These are phyloP conservation scores for Diarsia rubi DNA, from an alignment of 2,888 invertebrate species.

Conservation along the genomic window DNA sequence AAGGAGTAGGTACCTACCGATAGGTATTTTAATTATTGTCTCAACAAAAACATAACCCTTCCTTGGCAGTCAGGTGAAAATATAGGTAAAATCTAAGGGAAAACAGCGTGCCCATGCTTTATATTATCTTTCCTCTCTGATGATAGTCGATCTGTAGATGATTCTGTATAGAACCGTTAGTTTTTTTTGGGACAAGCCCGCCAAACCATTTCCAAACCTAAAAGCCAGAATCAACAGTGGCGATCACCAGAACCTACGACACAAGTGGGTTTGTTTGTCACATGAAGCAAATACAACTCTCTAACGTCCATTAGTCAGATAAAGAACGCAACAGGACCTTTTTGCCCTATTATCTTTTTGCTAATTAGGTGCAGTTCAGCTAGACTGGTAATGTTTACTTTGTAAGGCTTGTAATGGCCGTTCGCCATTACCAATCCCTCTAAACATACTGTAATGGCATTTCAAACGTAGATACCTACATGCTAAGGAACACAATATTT, in stretches of 20 bases:
- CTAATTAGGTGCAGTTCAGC: background rate
- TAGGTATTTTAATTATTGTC: background rate
- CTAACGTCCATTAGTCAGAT: background rate
- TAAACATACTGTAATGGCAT: background rate
- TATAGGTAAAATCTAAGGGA: too few relatives aligned
- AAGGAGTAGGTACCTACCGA: background rate
- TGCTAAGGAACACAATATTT: background rate
- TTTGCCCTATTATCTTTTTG: background rate
- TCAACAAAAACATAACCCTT: background rate
- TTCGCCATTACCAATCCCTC: background rate
- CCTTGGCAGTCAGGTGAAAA: too few relatives aligned
- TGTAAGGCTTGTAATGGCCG: background rate
- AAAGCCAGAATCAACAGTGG: too few relatives aligned
- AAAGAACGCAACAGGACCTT: background rate
- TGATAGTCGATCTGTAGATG: too few relatives aligned
- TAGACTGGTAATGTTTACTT: background rate
- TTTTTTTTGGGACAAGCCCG: too few relatives aligned
- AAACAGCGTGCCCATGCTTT: too few relatives aligned
- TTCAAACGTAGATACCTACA: too few relatives aligned
- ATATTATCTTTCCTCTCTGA: too few relatives aligned
- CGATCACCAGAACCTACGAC: too few relatives aligned
- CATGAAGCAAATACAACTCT: background rate
- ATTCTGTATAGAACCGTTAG: too few relatives aligned
- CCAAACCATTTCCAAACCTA: too few relatives aligned
- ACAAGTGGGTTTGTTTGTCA: conserved; percentile 1